Base-by-base conservation (phyloP, 2,797 vertebrate genomes). In the Pipistrellus pygmaeus region DNA sequence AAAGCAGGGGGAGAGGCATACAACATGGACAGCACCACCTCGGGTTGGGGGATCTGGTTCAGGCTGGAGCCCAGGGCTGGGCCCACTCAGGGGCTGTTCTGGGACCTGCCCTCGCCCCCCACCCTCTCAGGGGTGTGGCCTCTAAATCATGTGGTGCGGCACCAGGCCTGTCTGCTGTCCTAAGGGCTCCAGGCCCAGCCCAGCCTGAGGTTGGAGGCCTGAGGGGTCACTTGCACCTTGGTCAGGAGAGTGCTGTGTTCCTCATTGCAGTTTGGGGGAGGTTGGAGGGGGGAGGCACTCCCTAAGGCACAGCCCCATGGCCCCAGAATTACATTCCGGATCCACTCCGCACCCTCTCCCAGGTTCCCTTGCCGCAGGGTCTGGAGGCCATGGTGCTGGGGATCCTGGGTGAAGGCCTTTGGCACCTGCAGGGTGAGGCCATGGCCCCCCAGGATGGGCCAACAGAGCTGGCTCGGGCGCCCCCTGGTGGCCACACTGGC, bases 381-480 rank as follows among this genome's bases (percentile, higher is more conserved):
- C 11, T 2, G 5, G 1, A 60, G 57, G 57, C 25, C 0, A 11
- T 12, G 57, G 5, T 2, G 0, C 57, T 27, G 55, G 21, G 53
- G 55, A 8, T 57, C 55, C 21, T 23, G 25, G 25, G 25, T 27
- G 25, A 60, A 60, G 5, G 11, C 25, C 25, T 60, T 27, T 13
- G 57, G 57, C 57, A 12, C 25, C 57, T 27, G 25, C 25, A 60
- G 57, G 11, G 57, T 4, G 11, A 60, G 57, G 25, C 57, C 57
- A 2, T 5, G 23, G 23, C 57, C 57, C 5, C 1, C 57, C 57
- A 2, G 2, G 57, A 60, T 60, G 4, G 57, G 25, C 2, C 5
- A 4, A 3, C 57, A 13, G 57, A 27, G 25, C 10, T 1, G 30
- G 14, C 20, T 27, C 0, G 0, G 30, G 27, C 3, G 21, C 48